A percentile compares a stretch with the other conserved stretches of the same genome.
These are phyloP conservation scores for Neopipo cinnamomea DNA, from an alignment of 2,113 vertebrate species.

Conservation along the genomic window DNA sequence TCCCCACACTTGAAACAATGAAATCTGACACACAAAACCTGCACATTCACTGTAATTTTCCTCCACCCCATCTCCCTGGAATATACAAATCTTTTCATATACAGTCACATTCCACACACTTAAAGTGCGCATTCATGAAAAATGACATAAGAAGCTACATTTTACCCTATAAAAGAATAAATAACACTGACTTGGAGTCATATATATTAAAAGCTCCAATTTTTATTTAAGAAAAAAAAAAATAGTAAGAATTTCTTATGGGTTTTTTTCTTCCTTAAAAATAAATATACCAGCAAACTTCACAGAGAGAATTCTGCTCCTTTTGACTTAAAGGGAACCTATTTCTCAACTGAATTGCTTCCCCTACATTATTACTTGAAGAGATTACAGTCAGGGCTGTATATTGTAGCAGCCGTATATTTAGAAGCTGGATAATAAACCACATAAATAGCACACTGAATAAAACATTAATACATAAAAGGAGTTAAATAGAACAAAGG, in stretches of 20 bases:
- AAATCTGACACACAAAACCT: background rate
- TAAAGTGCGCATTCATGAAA: background rate
- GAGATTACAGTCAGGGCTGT: conserved; percentile 5
- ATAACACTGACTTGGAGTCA: background rate
- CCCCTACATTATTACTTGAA: background rate
- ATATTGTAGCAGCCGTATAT: conserved; percentile 8
- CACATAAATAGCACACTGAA: conserved; percentile 59
- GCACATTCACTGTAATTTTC: background rate
- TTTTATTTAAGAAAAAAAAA: background rate
- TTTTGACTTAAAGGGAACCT: conserved; percentile 4
- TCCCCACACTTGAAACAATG: accelerated
- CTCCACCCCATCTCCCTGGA: background rate
- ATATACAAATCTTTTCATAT: background rate
- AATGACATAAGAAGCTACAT: background rate
- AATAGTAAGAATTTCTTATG: background rate
- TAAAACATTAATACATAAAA: conserved; percentile 67
- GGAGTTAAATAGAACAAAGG: conserved; percentile 40
- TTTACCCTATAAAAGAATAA: background rate
- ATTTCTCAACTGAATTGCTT: background rate
- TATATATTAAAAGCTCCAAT: background rate
- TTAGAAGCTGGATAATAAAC: conserved; percentile 42
- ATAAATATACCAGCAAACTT: background rate
- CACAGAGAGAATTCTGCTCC: background rate
- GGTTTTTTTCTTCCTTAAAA: background rate
- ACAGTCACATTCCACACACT: background rate